These are phyloP conservation scores for Clarias platycephalus DNA, from an alignment of 2,797 vertebrate species.

Conservation along the genomic window DNA sequence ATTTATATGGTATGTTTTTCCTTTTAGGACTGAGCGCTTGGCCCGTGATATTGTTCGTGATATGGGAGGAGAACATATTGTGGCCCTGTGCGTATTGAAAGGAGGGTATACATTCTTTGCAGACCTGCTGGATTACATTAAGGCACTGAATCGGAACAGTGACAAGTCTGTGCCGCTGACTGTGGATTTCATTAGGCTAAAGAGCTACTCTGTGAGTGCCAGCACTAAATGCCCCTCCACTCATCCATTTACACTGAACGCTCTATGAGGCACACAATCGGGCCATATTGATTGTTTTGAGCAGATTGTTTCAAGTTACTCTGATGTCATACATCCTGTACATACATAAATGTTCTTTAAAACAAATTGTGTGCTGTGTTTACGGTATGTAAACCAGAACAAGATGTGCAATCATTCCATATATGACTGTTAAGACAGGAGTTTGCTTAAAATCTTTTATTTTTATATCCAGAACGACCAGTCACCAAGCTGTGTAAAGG, in stretches of 20 bases:
- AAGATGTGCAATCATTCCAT: no score
- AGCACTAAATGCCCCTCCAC: not conserved
- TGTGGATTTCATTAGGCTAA: constrained; percentile 86
- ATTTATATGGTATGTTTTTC: not conserved
- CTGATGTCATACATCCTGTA: not conserved
- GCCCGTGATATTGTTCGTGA: constrained; percentile 83
- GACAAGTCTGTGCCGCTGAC: constrained; percentile 84
- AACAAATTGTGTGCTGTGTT: not conserved
- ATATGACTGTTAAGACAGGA: not conserved
- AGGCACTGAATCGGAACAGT: constrained; percentile 82
- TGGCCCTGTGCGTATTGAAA: constrained; percentile 85
- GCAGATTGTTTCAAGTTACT: not conserved
- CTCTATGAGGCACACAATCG: no score
- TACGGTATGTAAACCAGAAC: not conserved
- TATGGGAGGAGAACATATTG: constrained; percentile 83
- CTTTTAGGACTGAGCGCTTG: constrained; percentile 80
- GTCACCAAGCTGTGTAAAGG: constrained; percentile 74
- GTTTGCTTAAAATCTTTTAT: not conserved
- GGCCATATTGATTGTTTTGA: not conserved
- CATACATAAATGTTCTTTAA: no score
- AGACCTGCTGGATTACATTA: constrained; percentile 85
- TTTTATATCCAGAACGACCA: constrained; percentile 72
- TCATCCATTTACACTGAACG: not conserved
- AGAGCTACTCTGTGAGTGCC: constrained; percentile 79
- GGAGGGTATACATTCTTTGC: constrained; percentile 88